These are phyloP conservation scores for Halcyon senegalensis DNA, from an alignment of 2,113 vertebrate genomes.

Conservation along the genomic window DNA sequence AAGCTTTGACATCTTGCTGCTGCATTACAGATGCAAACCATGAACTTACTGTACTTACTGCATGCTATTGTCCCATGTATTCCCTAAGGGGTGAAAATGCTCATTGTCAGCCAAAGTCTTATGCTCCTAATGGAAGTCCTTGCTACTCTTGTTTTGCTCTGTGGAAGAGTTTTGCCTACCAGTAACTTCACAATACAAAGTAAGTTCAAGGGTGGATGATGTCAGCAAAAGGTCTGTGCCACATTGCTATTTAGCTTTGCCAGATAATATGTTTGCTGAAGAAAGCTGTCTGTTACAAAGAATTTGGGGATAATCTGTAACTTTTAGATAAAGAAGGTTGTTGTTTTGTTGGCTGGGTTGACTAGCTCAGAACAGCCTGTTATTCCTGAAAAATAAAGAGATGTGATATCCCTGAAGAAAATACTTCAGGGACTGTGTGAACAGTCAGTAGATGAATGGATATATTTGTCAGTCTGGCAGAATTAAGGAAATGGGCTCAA, in stretches of 20 bases:
- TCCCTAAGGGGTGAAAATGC: rapidly evolving
- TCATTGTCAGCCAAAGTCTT: background rate
- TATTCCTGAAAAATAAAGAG: background rate
- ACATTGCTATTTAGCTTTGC: background rate
- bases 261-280: background rate
- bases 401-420: background rate
- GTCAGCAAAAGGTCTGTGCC: background rate
- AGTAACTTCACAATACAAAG: background rate
- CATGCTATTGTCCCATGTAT: background rate
- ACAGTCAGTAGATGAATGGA: background rate
- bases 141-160: background rate
- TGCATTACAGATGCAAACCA: background rate
- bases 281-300: background rate
- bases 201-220: background rate
- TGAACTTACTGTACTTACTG: background rate
- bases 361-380: background rate
- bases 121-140: background rate
- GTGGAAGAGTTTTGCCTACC: background rate
- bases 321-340: background rate
- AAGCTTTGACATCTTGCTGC: background rate
- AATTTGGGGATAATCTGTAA: background rate
- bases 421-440: background rate
- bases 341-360: background rate
- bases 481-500: background rate
- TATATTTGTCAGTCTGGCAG: background rate